Evolutionary conservation across 2,113 vertebrate species (phyloP), one percentile per base, ranked within the genome.

Genomic region (Formicarius rufipectus): DNA sequence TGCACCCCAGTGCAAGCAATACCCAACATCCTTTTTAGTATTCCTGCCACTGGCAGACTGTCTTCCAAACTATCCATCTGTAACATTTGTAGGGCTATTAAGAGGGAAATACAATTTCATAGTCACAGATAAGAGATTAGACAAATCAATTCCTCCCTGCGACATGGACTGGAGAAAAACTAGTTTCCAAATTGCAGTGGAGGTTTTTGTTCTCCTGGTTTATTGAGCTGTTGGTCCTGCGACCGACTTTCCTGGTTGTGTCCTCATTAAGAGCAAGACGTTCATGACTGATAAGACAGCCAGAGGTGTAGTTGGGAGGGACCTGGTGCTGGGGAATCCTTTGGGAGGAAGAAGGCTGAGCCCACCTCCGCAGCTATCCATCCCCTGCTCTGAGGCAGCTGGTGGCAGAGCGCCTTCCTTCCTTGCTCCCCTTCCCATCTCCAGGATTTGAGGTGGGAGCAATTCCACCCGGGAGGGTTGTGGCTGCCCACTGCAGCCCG

Each of bases 81-180:
- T 92, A 95, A 96, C 97, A 74, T 91, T 80, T 93, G 97, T 88
- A 78, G 96, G 88, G 95, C 96, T 94, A 92, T 97, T 97, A 98
- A 93, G 97, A 97, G 79, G 93, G 96, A 96, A 98, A 96, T 93
- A 97, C 96, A 97, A 97, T 98, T 98, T 97, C 98, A 97, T 94
- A 97, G 98, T 93, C 93, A 87, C 95, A 95, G 97, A 97, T 96
- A 97, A 95, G 97, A 97, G 97, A 97, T 97, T 89, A 97, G 94
- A 94, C 91, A 79, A 94, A 97, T 97, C 97, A 96, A 96, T 96
- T 84, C 83, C 66, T 96, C 78, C 79, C 91, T 6, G 7, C 10
- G 39, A 86, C 96, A 91, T 0, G 8, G 92, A 71, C 90, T 30
- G 87, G 84, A 79, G 63, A 75, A 71, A 80, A 90, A 56, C 12